phyloP scores from a whole-genome alignment of 2,888 invertebrate genomes.

The Podotricha telesiphe region DNA sequence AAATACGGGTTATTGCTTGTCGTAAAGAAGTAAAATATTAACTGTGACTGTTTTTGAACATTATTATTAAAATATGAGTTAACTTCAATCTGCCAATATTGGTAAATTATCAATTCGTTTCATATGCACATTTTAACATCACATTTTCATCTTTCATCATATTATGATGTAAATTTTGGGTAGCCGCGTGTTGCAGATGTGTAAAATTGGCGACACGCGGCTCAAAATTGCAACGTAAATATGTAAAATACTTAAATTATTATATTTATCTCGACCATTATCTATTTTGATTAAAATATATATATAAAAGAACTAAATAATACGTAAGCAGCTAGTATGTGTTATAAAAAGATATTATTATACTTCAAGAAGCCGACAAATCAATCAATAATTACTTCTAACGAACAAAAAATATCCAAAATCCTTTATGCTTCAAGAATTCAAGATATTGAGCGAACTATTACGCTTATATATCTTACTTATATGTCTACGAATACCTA shows the following conservation, averaged over 20 bases:
- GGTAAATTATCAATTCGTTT: neutral
- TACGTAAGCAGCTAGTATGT: neutral
- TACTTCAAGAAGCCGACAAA: neutral
- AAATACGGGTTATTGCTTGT: no score
- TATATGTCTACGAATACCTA: constrained; percentile 4
- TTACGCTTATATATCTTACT: neutral
- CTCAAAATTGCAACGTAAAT: neutral
- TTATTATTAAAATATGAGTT: neutral
- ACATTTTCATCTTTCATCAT: neutral
- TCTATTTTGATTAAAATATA: neutral
- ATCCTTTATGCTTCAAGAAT: neutral
- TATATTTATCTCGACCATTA: neutral
- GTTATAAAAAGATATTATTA: neutral
- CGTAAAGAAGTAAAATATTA: no score
- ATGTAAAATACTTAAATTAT: neutral
- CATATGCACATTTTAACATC: neutral
- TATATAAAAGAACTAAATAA: neutral
- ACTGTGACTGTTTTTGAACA: no score
- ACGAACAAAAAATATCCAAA: neutral
- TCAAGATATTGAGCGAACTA: neutral
- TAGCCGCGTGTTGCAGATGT: neutral
- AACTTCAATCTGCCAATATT: neutral
- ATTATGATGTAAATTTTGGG: neutral
- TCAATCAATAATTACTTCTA: constrained; percentile 1
- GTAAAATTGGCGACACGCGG: neutral